phyloP scores from a whole-genome alignment of 2,888 invertebrate genomes.

The Phyllotreta cruciferae region DNA sequence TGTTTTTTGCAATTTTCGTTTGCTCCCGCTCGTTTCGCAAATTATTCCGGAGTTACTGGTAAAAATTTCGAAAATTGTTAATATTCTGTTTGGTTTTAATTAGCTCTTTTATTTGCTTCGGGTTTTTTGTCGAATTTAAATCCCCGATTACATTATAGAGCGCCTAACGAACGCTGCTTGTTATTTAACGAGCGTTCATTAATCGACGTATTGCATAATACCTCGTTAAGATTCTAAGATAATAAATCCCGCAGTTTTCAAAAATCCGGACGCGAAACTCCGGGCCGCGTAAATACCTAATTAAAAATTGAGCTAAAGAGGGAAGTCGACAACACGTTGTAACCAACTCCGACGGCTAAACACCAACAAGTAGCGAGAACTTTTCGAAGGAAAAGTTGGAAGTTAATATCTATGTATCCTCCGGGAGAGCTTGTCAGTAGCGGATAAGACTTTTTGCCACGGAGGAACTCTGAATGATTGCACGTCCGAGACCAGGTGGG shows the following conservation, averaged over 20 bases:
- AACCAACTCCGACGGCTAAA: neutral
- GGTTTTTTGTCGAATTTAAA: neutral
- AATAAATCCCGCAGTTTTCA: too few relatives aligned
- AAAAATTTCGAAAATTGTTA: conserved; percentile 20
- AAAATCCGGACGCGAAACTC: too few relatives aligned
- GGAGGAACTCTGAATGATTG: conserved; percentile 15
- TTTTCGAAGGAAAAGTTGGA: conserved; percentile 9
- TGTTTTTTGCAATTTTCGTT: neutral
- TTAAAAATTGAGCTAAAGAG: too few relatives aligned
- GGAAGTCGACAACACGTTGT: too few relatives aligned
- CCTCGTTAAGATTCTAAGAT: too few relatives aligned
- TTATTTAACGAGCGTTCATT: too few relatives aligned
- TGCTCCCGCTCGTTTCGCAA: neutral
- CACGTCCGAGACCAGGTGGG: conserved; percentile 8
- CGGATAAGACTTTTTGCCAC: conserved; percentile 21
- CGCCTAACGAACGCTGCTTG: neutral
- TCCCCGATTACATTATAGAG: neutral
- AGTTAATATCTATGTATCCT: conserved; percentile 26
- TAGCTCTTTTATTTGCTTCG: conserved; percentile 1
- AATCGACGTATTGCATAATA: too few relatives aligned
- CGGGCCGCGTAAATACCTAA: too few relatives aligned
- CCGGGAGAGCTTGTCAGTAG: conserved; percentile 21
- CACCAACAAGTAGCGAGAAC: conserved; percentile 3
- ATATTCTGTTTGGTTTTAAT: conserved; percentile 15
- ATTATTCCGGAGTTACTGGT: conserved; percentile 10